Evolutionary conservation across 2,888 invertebrate genomes (phyloP), one percentile per base, ranked within the genome.

Genomic region (Adela reaumurella): DNA sequence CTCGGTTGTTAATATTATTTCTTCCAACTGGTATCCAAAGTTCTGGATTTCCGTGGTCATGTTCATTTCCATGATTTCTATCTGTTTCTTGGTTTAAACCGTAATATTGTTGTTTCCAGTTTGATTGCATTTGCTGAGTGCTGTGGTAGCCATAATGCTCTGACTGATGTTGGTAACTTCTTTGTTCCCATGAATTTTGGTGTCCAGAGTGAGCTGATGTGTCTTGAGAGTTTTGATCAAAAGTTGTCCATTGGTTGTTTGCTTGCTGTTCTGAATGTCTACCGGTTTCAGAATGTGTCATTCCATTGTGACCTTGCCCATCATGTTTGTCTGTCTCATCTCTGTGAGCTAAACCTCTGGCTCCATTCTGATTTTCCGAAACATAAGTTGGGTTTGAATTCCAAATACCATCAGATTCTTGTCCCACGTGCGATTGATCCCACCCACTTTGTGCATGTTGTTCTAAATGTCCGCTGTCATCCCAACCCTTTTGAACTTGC

Each of bases 161-260:
- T 8, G 8, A 14, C 14, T 35, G 35, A 3, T 35, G 6, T 8
- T 35, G 35, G 14, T 8, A 14, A 14, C 14, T 8, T 14, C 8
- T 35, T 14, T 35, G 11, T 14, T 35, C 35, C 35, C 35, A 35
- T 8, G 11, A 8, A 11, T 35, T 3, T 11, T 35, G 35, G n/a
- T 11, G 35, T 14, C 24, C 24, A 6, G 24, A 24, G 24, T 6
- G 8, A 24, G 24, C 24, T 24, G 24, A 24, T 24, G 24, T 6
- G 47, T 52, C 54, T 41, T 52, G 48, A 35, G 52, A 53, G 43
- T 62, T 55, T 19, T 61, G 59, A 48, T 57, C 55, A 29, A 61
- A 54, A 50, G 65, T n/a, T n/a, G n/a, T n/a, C n/a, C 62, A 58
- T 67, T 60, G 55, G 52, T 28, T 59, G 63, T 24, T 24, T 24